These are phyloP conservation scores for Aurelia sp. DNA, from an alignment of 30 jellyfish, hydroid and myxozoan genomes.

Conservation along the genomic window DNA sequence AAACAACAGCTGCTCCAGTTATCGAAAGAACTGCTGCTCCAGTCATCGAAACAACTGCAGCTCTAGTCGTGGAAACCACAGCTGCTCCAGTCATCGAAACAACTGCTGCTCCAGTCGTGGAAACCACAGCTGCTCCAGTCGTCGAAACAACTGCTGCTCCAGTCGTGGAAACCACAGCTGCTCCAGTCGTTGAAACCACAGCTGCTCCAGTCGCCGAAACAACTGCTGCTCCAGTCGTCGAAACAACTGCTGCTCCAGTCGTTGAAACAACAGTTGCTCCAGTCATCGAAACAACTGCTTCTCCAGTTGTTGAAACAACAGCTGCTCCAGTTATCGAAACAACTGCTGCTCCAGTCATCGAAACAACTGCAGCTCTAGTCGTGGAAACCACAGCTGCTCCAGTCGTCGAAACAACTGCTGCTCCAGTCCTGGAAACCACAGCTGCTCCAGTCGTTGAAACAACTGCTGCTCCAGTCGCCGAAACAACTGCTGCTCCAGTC, in stretches of 20 bases:
- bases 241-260: conserved; percentile 38
- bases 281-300: conserved; percentile 31
- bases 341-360: conserved; percentile 23
- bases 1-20: conserved; percentile 20
- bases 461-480: conserved; percentile 33
- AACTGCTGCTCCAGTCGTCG: background rate
- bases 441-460: conserved; percentile 34
- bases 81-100: conserved; percentile 12
- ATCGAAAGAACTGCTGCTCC: conserved; percentile 13
- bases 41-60: background rate
- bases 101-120: conserved; percentile 18
- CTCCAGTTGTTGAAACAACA: conserved; percentile 29
- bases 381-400: conserved; percentile 12
- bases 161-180: conserved; percentile 13
- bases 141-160: conserved; percentile 11
- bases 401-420: conserved; percentile 30
- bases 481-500: conserved; percentile 33
- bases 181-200: conserved; percentile 13
- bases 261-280: conserved; percentile 15
- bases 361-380: conserved; percentile 16
- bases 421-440: conserved; percentile 20
- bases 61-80: background rate
- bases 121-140: conserved; percentile 24
- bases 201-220: conserved; percentile 15
- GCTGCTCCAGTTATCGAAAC: conserved; percentile 13